Conservation (phyloP, 2,113 vertebrate species). For the cattle (Bos taurus) region DNA sequence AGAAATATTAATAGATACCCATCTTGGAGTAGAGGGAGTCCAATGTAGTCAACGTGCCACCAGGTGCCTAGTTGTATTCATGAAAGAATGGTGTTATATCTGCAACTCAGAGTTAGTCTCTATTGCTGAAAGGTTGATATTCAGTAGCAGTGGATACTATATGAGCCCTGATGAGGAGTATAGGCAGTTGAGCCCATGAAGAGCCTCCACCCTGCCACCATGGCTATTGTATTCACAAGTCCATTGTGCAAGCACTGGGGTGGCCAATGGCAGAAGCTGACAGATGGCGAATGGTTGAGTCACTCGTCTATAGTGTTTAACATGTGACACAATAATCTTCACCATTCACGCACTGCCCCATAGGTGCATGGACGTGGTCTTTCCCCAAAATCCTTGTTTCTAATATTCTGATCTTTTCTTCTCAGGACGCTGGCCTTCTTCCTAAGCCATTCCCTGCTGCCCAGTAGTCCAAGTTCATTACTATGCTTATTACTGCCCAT, state of each 20-base stretch:
- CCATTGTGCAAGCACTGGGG: neutral
- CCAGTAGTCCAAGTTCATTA: neutral
- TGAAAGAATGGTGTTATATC: neutral
- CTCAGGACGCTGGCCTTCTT: neutral
- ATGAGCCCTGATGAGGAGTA: neutral
- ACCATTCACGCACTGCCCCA: neutral
- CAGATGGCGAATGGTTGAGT: neutral
- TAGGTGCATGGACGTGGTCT: neutral
- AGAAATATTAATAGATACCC: neutral
- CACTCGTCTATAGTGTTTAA: neutral
- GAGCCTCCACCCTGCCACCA: neutral
- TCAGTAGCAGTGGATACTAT: neutral
- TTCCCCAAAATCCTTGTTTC: neutral
- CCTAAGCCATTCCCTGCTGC: neutral
- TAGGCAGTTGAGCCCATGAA: neutral
- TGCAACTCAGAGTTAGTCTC: neutral
- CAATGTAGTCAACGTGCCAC: neutral
- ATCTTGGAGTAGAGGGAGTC: neutral
- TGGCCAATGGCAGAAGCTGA: neutral
- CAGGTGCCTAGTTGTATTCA: neutral
- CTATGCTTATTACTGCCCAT: neutral
- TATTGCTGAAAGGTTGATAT: neutral
- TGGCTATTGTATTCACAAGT: neutral
- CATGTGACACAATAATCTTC: neutral
- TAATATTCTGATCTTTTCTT: neutral